These are phyloP conservation scores for Petrosia ficiformis DNA, from an alignment of 37 sponge, comb jelly and placozoan genomes.

Conservation along the genomic window DNA sequence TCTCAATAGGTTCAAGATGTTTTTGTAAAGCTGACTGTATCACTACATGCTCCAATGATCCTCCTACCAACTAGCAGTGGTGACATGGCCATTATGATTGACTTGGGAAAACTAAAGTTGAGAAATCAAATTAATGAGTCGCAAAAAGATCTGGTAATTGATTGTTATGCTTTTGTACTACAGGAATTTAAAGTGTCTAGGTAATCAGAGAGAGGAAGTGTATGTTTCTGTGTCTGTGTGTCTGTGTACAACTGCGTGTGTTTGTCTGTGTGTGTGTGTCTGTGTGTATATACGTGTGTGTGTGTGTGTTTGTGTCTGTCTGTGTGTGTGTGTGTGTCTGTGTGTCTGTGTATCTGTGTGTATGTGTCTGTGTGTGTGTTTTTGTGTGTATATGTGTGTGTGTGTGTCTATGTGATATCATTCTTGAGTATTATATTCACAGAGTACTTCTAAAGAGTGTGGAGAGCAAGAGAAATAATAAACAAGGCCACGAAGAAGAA, in stretches of 20 bases:
- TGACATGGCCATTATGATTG: constrained; percentile 40
- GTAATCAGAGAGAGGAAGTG: too few species aligned
- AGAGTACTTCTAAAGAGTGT: constrained; percentile 39
- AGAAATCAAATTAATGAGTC: constrained; percentile 26
- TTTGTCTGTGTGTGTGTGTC: too few species aligned
- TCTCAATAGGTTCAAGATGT: constrained; percentile 35
- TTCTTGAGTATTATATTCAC: background rate
- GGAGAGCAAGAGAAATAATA: background rate
- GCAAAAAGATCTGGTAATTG: background rate
- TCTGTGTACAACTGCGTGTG: too few species aligned
- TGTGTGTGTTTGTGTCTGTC: too few species aligned
- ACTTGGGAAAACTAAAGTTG: constrained; percentile 49
- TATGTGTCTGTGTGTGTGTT: too few species aligned
- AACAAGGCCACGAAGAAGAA: too few species aligned
- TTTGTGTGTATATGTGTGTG: too few species aligned
- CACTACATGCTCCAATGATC: constrained; percentile 58
- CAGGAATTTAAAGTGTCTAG: background rate
- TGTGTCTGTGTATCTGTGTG: too few species aligned
- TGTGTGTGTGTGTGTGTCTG: too few species aligned
- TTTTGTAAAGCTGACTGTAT: constrained; percentile 42
- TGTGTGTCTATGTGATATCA: too few species aligned
- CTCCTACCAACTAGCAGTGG: constrained; percentile 31
- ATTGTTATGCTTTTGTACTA: background rate
- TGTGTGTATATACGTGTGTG: too few species aligned
- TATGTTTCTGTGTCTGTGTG: background rate